Base-by-base conservation (phyloP, 2,888 invertebrate genomes). In the Zelleria hepariella region DNA sequence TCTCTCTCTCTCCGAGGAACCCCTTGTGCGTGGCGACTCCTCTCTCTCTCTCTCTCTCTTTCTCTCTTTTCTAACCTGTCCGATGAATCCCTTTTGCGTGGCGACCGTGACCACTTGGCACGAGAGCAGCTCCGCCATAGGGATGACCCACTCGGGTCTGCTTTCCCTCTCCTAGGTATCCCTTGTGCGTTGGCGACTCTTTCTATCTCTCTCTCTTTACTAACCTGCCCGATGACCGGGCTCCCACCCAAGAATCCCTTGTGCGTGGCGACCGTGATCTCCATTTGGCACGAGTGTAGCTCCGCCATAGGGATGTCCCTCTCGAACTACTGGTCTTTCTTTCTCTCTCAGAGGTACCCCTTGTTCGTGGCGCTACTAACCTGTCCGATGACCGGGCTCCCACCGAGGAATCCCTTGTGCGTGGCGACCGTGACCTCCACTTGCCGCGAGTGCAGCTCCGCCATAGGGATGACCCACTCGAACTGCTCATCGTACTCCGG, bases 241-340 rank as follows among this genome's bases (percentile, higher is more conserved):
- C 94, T 95, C 65, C 94, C 93, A n/a, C 93, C 92, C 52, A 95
- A 90, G 81, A 95, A 93, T 61, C 95, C 94, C 73, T 96, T 96
- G 76, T 96, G 96, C 18, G 97, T 95, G 69, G 96, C 94, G 25
- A 97, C n/a, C 27, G n/a, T n/a, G n/a, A 98, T 91, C 80, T 97
- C 96, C 61, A 98, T 85, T 60, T 94, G 93, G n/a, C 94, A 91
- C 54, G 92, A 92, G 69, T 92, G 91, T 58, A 97, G 80, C 75
- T 97, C 97, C 1, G 93, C 93, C 66, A 93, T 92, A 1, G 95
- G 95, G 65, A 97, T 93, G 53, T 94, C 88, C 89, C 96, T 98
- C 77, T 98, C 97, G 74, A 97, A 97, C 67, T 94, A 94, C 74
- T 97, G 96, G 79, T 98, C 97, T 77, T n/a, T n/a, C n/a, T n/a